A percentile compares a stretch with the other conserved stretches of the same genome.
Evolutionary conservation across 2,888 invertebrate genomes (phyloP).

Genomic region (Drosophila incognita): DNA sequence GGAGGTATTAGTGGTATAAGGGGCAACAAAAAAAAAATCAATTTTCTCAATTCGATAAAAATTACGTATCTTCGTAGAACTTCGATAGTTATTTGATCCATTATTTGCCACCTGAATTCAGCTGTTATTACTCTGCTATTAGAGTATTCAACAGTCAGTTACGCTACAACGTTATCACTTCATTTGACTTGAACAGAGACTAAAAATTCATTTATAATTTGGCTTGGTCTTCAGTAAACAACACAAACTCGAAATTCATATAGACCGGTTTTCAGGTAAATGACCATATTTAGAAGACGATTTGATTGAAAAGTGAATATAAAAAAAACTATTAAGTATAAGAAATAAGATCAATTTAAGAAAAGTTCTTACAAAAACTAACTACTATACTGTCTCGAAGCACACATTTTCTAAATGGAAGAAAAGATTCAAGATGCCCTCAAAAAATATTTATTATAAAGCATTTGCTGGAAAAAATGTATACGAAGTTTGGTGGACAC

Average conservation of each 20-base stretch:
- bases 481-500: too few species aligned
- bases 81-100: not conserved
- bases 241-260: not conserved
- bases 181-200: slow-evolving; percentile 19
- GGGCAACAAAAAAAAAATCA: not conserved
- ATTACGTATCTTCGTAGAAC: not conserved
- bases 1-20: not conserved
- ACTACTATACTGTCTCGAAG: not conserved
- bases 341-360: not conserved
- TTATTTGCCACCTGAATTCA: not conserved
- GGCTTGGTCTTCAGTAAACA: slow-evolving; percentile 5
- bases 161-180: not conserved
- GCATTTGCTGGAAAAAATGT: not conserved
- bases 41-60: not conserved
- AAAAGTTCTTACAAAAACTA: not conserved
- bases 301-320: not conserved
- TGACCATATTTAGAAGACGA: not conserved
- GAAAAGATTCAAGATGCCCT: not conserved
- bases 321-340: not conserved
- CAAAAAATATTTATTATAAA: not conserved
- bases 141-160: not conserved
- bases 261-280: not conserved
- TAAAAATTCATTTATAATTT: slow-evolving; percentile 38
- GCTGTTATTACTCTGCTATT: not conserved
- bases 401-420: not conserved